These are phyloP conservation scores for Helarctos malayanus DNA, from an alignment of 2,797 vertebrate species.

Conservation along the genomic window DNA sequence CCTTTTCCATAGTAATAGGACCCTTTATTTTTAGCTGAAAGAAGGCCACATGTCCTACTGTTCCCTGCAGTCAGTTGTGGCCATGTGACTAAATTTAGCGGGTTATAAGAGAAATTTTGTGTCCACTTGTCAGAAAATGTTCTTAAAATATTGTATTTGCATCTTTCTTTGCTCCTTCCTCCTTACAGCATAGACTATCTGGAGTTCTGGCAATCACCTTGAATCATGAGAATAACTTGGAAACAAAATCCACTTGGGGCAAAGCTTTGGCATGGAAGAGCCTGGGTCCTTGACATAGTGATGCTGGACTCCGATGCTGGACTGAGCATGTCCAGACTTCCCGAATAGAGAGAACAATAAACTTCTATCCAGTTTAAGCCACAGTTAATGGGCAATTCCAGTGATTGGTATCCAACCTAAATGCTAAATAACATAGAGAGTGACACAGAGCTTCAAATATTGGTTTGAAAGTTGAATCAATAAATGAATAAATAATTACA, in stretches of 20 bases:
- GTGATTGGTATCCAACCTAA: not conserved
- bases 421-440: not conserved
- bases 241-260: not conserved
- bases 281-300: not conserved
- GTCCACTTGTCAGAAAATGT: not conserved
- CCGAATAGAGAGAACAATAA: not conserved
- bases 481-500: not conserved
- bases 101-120: not conserved
- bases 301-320: not conserved
- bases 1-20: not conserved
- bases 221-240: not conserved
- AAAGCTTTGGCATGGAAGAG: not conserved
- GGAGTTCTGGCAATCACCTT: not conserved
- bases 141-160: not conserved
- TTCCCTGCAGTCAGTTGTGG: not conserved
- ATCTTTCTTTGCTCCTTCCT: not conserved
- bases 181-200: not conserved
- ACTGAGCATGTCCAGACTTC: not conserved
- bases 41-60: not conserved
- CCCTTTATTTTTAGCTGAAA: not conserved
- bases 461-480: not conserved
- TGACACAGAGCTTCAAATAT: not conserved
- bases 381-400: not conserved
- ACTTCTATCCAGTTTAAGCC: not conserved
- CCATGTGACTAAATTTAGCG: not conserved